Base-by-base conservation (phyloP, 1,140 invertebrate genomes). In the Drosophila obscura region DNA sequence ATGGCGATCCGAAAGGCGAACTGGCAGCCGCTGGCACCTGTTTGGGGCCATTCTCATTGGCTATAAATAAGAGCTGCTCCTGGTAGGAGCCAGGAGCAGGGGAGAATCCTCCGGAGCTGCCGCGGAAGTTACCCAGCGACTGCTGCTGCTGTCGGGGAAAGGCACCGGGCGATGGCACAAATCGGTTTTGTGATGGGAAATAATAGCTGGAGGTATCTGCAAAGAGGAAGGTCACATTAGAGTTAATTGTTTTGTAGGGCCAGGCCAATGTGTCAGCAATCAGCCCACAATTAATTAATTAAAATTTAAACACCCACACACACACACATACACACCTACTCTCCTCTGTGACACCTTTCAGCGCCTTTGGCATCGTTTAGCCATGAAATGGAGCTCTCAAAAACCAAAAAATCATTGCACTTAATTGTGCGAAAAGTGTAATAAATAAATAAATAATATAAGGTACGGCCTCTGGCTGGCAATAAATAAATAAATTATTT, bases 141-240 rank as follows among this genome's bases (percentile, higher is more conserved):
- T 55, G 76, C 22, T 65, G 66, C 26, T 55, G 60, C 49, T 78
- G 80, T 16, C 89, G 85, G 1, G 83, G 84, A 60, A 89, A 88
- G 26, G 73, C 52, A 24, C 82, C 73, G 11, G 85, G 78, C 35
- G 90, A 91, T 80, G 90, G 90, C 62, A 91, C 90, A 65, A 91
- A 91, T 44, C 90, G 90, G 57, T 88, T 91, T 81, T 90, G 90
- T 19, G 85, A 77, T 56, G 84, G 75, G 50, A 91, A 91, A 46
- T 91, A 91, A 72, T 91, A 91, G 61, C 77, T 76, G 44, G 80
- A 84, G 53, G 85, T 79, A 73, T 89, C 84, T 89, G 71, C 22
- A 68, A 71, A 73, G 63, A 57, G 44, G 76, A 84, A 87, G 82
- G 78, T 81, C 69, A 31, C 41, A 48, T 9, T 41, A 49, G 49